Conservation (phyloP, 2,113 vertebrate genomes). For the Polyodon spathula region DNA sequence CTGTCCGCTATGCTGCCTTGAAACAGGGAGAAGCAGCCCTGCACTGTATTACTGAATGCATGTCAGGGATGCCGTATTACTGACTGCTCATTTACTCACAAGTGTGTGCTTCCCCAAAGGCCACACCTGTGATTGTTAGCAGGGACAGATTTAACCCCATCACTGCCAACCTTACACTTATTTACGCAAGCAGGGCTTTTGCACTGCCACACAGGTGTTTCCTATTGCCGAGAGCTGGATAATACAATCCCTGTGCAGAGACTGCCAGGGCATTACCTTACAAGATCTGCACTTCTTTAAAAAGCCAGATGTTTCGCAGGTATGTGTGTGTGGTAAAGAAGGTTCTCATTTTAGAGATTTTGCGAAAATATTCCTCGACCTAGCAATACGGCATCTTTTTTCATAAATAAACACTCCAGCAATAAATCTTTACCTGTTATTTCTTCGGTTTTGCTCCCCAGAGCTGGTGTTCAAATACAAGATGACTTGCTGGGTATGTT, state of each 20-base stretch:
- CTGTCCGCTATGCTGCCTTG: too few species aligned
- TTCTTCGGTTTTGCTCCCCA: constrained; percentile 27
- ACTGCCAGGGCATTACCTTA: not conserved
- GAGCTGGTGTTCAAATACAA: constrained; percentile 30
- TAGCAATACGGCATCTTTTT: not conserved
- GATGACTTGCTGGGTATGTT: constrained; percentile 29
- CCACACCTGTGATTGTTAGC: too few species aligned
- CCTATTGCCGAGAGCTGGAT: not conserved
- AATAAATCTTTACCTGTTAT: constrained; percentile 38
- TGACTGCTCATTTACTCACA: too few species aligned
- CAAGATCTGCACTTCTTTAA: constrained; percentile 10
- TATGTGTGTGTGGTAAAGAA: constrained; percentile 28
- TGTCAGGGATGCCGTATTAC: too few species aligned
- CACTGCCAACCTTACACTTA: too few species aligned
- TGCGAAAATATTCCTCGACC: constrained; percentile 28
- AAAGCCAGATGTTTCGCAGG: constrained; percentile 20
- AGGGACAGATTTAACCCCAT: too few species aligned
- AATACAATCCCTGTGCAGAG: constrained; percentile 4
- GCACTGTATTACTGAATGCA: too few species aligned
- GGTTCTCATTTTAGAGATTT: constrained; percentile 32
- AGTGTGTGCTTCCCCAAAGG: too few species aligned
- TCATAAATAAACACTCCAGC: constrained; percentile 31
- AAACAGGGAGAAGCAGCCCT: too few species aligned
- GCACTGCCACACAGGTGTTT: too few species aligned
- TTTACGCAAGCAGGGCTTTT: too few species aligned